phyloP scores from a whole-genome alignment of 1,140 invertebrate species.

The Caerostris extrusa region DNA sequence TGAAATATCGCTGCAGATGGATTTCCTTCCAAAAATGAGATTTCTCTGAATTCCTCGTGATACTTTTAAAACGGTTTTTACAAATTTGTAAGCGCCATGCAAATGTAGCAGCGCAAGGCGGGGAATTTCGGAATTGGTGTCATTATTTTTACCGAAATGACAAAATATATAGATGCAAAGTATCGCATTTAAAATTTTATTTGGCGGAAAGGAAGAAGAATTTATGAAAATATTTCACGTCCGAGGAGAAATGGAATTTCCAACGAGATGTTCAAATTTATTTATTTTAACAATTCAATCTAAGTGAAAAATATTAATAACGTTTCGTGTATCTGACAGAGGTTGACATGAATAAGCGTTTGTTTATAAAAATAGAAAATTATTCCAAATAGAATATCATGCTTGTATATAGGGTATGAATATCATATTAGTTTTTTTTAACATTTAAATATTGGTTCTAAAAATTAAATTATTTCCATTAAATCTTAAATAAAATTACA shows the following conservation, averaged over 20 bases:
- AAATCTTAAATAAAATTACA: too few relatives aligned
- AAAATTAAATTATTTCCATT: too few relatives aligned
- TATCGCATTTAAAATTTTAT: neutral
- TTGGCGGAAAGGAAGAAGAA: neutral
- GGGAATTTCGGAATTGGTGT: neutral
- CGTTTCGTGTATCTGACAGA: too few relatives aligned
- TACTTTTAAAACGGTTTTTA: neutral
- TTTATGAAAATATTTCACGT: neutral
- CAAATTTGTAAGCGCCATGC: neutral
- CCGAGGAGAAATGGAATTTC: neutral
- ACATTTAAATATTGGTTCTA: too few relatives aligned
- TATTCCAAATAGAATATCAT: too few relatives aligned
- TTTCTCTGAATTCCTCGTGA: neutral
- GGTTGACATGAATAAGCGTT: too few relatives aligned
- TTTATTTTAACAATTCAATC: neutral
- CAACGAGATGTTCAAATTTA: neutral
- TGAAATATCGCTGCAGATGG: neutral
- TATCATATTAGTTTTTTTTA: too few relatives aligned
- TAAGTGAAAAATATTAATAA: too few relatives aligned
- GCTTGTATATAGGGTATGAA: too few relatives aligned
- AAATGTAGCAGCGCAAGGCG: neutral
- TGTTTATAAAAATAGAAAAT: too few relatives aligned
- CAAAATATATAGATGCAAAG: neutral
- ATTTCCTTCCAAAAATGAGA: neutral
- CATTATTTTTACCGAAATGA: neutral